phyloP scores from a whole-genome alignment of 2,797 vertebrate species.

The Sebastes hopkinsi region DNA sequence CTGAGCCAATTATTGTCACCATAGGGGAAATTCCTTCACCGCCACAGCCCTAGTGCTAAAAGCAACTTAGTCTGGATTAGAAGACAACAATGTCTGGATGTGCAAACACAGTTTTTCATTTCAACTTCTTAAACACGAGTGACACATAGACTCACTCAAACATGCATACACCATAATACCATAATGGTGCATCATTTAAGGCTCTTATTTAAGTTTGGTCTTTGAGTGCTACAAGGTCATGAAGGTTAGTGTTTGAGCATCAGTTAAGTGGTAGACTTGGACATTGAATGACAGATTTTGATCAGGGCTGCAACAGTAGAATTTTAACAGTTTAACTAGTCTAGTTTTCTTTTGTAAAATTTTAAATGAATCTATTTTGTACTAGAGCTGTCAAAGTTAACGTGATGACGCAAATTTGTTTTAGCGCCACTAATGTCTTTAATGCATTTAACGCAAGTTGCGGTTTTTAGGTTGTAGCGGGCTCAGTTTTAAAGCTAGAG shows the following conservation, averaged over 20 bases:
- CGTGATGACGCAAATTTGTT: no score
- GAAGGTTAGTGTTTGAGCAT: not conserved
- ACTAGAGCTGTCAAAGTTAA: no score
- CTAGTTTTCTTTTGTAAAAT: not conserved
- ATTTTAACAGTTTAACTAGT: not conserved
- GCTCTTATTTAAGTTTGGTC: not conserved
- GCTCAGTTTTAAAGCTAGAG: no score
- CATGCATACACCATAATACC: not conserved
- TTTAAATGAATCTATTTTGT: not conserved
- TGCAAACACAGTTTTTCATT: not conserved
- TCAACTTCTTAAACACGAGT: not conserved
- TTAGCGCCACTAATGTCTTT: no score
- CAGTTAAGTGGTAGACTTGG: accelerated
- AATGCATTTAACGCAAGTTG: no score
- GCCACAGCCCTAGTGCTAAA: no score
- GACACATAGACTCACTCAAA: not conserved
- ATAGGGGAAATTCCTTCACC: no score
- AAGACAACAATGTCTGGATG: not conserved
- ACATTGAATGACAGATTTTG: not conserved
- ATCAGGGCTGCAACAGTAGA: no score
- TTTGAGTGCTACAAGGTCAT: not conserved
- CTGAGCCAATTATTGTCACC: no score
- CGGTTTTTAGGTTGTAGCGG: no score
- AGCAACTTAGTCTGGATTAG: not conserved
- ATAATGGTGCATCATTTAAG: not conserved